Percentiles rank a stretch among this genome's conserved stretches.
phyloP scores from a whole-genome alignment of 1,140 invertebrate species.

The Orchestia grillus region DNA sequence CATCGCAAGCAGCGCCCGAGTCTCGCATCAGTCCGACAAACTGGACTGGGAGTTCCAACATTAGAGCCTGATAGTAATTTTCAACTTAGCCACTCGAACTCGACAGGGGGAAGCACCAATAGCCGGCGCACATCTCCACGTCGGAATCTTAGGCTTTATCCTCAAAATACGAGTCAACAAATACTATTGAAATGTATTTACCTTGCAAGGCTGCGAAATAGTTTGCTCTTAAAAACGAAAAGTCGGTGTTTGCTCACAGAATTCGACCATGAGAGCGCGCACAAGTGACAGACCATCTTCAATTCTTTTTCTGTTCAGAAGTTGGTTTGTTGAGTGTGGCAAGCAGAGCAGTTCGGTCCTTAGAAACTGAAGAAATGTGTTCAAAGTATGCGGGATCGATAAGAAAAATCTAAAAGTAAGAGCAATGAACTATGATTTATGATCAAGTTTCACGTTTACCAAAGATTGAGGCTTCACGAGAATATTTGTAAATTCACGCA shows the following conservation, averaged over 20 bases:
- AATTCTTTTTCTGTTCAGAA: background rate
- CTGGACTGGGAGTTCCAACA: conserved; percentile 34
- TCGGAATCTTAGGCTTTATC: conserved; percentile 25
- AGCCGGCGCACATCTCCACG: conserved; percentile 24
- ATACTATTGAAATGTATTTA: conserved; percentile 40
- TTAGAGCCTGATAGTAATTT: conserved; percentile 51
- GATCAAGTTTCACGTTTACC: background rate
- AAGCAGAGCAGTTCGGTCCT: background rate
- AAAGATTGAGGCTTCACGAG: background rate
- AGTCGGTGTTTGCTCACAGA: background rate
- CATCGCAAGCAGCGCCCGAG: background rate
- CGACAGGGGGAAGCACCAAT: conserved; percentile 53
- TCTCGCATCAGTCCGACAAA: conserved; percentile 12
- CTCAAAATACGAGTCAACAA: conserved; percentile 50
- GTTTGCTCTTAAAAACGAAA: conserved; percentile 9
- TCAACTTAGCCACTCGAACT: conserved; percentile 52
- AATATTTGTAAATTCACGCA: background rate
- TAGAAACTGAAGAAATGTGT: background rate
- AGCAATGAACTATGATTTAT: background rate
- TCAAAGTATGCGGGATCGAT: background rate
- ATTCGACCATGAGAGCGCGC: background rate
- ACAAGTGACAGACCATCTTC: background rate
- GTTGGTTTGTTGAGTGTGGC: background rate
- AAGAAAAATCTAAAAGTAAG: background rate
- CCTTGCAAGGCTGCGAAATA: conserved; percentile 14